phyloP scores from a whole-genome alignment of 2,113 vertebrate species.

The Willisornis vidua region DNA sequence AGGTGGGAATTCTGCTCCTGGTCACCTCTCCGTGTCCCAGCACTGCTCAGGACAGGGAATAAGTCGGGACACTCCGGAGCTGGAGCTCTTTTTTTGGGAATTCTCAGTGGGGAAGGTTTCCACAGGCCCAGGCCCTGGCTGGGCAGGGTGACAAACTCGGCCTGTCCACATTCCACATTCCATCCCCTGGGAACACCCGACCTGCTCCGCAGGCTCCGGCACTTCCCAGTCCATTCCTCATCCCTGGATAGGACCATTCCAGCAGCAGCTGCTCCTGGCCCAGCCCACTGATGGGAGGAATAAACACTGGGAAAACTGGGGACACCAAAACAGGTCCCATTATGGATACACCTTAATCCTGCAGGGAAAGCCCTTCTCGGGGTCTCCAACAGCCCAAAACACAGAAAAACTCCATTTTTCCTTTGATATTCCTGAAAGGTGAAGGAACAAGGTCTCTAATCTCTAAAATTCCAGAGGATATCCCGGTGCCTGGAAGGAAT shows the following conservation, averaged over 20 bases:
- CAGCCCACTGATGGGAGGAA: background rate
- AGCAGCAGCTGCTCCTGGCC: background rate
- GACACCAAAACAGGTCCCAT: background rate
- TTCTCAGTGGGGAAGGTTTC: background rate
- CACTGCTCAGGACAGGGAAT: background rate
- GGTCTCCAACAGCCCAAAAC: background rate
- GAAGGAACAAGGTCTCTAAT: background rate
- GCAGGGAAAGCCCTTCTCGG: background rate
- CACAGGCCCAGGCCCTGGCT: fast-evolving
- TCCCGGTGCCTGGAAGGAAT: background rate
- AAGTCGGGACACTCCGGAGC: background rate
- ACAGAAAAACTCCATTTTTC: too few relatives aligned
- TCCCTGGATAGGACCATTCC: background rate
- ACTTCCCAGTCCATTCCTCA: background rate
- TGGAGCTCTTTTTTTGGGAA: background rate
- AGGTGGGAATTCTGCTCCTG: background rate
- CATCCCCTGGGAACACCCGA: background rate
- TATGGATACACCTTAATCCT: too few relatives aligned
- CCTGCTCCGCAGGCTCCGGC: background rate
- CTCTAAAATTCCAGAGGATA: background rate
- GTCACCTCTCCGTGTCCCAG: fast-evolving
- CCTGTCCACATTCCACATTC: background rate
- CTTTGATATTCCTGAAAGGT: background rate
- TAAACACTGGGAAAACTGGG: background rate
- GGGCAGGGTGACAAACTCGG: background rate